These are phyloP conservation scores for Brachyhypopomus occidentalis DNA, from an alignment of 2,113 vertebrate species.

Conservation along the genomic window DNA sequence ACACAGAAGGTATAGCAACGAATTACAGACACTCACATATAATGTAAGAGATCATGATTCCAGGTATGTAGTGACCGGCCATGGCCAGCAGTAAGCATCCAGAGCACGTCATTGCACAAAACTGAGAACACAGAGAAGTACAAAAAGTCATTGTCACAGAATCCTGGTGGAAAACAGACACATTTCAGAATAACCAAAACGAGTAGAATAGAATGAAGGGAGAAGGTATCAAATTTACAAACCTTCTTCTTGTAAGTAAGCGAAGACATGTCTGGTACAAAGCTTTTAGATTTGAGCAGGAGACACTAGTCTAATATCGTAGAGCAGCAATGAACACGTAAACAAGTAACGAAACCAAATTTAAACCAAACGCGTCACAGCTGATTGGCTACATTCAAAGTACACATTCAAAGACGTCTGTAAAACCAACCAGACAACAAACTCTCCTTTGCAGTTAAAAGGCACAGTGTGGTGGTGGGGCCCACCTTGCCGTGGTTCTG, in stretches of 20 bases:
- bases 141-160: constrained; percentile 9
- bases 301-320: too few species aligned
- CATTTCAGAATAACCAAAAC: background rate
- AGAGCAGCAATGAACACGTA: too few species aligned
- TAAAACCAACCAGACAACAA: too few species aligned
- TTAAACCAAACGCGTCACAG: background rate
- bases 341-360: background rate
- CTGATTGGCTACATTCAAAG: too few species aligned
- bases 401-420: too few species aligned
- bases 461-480: too few species aligned
- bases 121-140: constrained; percentile 72
- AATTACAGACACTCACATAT: constrained; percentile 81
- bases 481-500: constrained; percentile 93
- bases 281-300: too few species aligned
- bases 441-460: too few species aligned
- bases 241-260: too few species aligned
- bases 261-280: too few species aligned
- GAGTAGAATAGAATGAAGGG: too few species aligned
- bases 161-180: background rate
- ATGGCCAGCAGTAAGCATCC: constrained; percentile 84
- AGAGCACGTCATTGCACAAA: constrained; percentile 89
- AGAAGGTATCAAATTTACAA: too few species aligned
- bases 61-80: constrained; percentile 95
- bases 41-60: constrained; percentile 99
- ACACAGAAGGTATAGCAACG: background rate